phyloP scores from a whole-genome alignment of 2,888 invertebrate species.

The Rhingia rostrata region DNA sequence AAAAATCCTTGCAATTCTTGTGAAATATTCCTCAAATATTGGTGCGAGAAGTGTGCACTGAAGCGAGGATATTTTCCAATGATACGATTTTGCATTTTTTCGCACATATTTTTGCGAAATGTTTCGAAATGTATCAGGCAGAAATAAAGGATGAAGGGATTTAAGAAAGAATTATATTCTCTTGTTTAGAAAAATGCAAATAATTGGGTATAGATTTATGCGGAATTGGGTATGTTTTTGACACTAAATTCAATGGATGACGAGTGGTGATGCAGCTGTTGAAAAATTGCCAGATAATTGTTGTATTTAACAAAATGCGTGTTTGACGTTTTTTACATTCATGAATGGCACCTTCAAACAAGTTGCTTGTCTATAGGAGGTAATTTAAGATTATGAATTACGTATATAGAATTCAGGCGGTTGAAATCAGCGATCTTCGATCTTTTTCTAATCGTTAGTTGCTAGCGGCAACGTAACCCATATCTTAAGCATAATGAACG shows the following conservation, averaged over 20 bases:
- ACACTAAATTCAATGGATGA: background rate
- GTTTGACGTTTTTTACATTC: too few relatives aligned
- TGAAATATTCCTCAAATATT: constrained; percentile 38
- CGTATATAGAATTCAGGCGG: too few relatives aligned
- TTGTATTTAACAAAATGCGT: background rate
- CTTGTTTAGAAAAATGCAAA: constrained; percentile 22
- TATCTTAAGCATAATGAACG: too few relatives aligned
- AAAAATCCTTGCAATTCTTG: constrained; percentile 49
- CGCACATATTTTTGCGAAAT: background rate
- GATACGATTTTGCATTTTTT: constrained; percentile 41
- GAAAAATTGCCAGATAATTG: background rate
- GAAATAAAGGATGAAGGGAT: constrained; percentile 24
- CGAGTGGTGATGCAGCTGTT: constrained; percentile 6
- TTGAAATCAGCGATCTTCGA: too few relatives aligned
- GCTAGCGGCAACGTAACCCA: too few relatives aligned
- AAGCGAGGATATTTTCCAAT: constrained; percentile 37
- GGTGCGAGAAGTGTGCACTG: constrained; percentile 41
- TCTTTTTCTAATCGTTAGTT: too few relatives aligned
- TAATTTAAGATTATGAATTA: too few relatives aligned
- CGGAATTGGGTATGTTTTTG: background rate
- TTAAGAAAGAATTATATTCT: constrained; percentile 10
- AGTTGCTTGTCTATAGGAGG: too few relatives aligned
- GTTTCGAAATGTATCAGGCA: constrained; percentile 49
- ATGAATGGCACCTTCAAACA: too few relatives aligned
- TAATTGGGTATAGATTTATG: constrained; percentile 24